A percentile compares a stretch with the other conserved stretches of the same genome.
phyloP scores from a whole-genome alignment of 2,888 invertebrate species.

The Amiota mariae region DNA sequence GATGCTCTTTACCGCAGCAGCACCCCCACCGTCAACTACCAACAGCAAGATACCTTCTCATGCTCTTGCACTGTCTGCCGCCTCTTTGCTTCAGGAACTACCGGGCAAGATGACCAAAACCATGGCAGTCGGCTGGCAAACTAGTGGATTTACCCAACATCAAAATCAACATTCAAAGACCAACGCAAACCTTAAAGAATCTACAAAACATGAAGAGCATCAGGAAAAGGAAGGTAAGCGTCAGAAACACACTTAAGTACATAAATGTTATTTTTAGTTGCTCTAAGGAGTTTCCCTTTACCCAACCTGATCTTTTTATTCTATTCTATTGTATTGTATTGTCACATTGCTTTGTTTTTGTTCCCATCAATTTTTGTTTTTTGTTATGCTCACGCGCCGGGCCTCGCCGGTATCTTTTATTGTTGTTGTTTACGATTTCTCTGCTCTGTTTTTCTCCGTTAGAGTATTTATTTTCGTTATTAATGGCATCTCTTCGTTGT shows the following conservation, averaged over 20 bases:
- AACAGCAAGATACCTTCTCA: conserved; percentile 31
- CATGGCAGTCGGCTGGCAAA: conserved; percentile 11
- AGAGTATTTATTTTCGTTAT: neutral
- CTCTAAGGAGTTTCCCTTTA: neutral
- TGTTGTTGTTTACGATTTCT: neutral
- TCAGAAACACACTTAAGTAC: too few species aligned
- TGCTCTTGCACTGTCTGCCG: conserved; percentile 39
- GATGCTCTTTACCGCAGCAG: conserved; percentile 66
- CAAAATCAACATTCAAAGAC: conserved; percentile 22
- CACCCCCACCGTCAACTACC: conserved; percentile 38
- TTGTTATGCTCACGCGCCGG: neutral
- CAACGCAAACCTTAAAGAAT: neutral
- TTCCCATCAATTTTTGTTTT: too few species aligned
- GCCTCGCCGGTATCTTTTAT: neutral
- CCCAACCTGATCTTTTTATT: neutral
- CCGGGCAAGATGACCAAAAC: conserved; percentile 44
- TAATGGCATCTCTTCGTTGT: neutral
- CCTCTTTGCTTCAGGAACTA: conserved; percentile 43
- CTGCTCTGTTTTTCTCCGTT: neutral
- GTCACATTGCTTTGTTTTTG: too few species aligned
- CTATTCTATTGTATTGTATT: too few species aligned
- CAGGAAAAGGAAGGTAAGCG: too few species aligned
- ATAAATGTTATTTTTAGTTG: neutral
- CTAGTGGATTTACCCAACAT: conserved; percentile 32
- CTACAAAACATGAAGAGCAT: neutral